Conservation (phyloP, 92 coral and sea anemone genomes). For the Muricea muricata region DNA sequence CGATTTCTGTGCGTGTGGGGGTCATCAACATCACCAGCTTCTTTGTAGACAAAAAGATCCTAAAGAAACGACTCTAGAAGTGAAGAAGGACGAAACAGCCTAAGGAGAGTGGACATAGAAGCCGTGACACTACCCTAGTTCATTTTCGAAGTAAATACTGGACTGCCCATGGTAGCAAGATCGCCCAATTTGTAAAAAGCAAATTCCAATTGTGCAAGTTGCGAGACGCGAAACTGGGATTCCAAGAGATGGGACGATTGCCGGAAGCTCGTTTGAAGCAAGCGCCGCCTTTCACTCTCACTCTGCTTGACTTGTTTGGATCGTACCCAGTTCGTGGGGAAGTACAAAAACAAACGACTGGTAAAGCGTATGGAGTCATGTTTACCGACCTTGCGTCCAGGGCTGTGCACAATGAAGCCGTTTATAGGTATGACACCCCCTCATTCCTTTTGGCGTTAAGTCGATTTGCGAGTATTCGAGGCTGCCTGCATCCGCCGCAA, state of each 20-base stretch:
- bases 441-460: constrained; percentile 55
- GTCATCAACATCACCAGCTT: constrained; percentile 23
- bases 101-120: constrained; percentile 33
- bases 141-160: constrained; percentile 40
- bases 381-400: constrained; percentile 55
- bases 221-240: constrained; percentile 55
- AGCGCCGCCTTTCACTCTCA: constrained; percentile 60
- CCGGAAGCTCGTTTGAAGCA: constrained; percentile 65
- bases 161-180: constrained; percentile 48
- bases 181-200: constrained; percentile 32
- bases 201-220: constrained; percentile 64
- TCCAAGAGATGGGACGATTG: constrained; percentile 61
- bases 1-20: constrained; percentile 32
- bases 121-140: constrained; percentile 44
- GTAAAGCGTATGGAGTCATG: constrained; percentile 66
- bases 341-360: constrained; percentile 65
- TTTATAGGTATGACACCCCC: constrained; percentile 35
- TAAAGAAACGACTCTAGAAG: neutral
- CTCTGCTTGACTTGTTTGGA: constrained; percentile 69
- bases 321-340: constrained; percentile 60
- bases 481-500: constrained; percentile 60
- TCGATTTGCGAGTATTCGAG: constrained; percentile 49
- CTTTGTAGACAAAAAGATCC: neutral
- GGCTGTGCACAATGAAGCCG: constrained; percentile 58
- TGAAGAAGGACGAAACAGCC: neutral